Evolutionary conservation across 2,888 invertebrate species (phyloP).

Genomic region (Hermodice carunculata): DNA sequence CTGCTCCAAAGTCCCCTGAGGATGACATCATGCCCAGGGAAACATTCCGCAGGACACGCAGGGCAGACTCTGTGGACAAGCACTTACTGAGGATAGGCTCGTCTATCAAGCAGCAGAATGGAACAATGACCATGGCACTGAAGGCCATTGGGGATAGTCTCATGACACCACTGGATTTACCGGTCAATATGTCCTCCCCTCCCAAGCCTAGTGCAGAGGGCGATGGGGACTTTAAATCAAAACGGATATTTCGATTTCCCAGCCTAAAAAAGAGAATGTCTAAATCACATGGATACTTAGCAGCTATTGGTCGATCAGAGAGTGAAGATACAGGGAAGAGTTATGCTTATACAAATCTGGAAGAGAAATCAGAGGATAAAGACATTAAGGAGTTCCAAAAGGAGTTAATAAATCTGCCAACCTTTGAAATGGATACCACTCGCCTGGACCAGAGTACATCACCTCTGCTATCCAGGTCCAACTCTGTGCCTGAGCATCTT

Average conservation of each 20-base stretch:
- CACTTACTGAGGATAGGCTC: conserved; percentile 37
- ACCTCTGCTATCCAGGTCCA: conserved; percentile 64
- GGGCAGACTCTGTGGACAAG: conserved; percentile 47
- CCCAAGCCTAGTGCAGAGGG: conserved; percentile 8
- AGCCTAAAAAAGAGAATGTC: conserved; percentile 64
- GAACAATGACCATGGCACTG: conserved; percentile 58
- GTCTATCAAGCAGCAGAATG: conserved; percentile 23
- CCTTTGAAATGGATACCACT: conserved; percentile 67
- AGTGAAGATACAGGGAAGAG: conserved; percentile 9
- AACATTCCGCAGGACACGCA: conserved; percentile 20
- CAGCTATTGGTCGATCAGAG: conserved; percentile 20
- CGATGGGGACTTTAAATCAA: conserved; percentile 3
- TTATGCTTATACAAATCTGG: conserved; percentile 15
- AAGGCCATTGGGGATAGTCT: conserved; percentile 65
- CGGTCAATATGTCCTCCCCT: conserved; percentile 30
- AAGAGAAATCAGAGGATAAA: conserved; percentile 9
- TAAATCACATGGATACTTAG: conserved; percentile 60
- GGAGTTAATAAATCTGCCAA: conserved; percentile 74
- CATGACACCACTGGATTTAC: conserved; percentile 60
- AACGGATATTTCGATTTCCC: conserved; percentile 66
- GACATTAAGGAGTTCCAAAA: conserved; percentile 74
- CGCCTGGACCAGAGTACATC: conserved; percentile 54
- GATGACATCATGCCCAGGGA: conserved; percentile 10
- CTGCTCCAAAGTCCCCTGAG: conserved; percentile 28
- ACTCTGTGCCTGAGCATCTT: conserved; percentile 60